Evolutionary conservation across 2,113 vertebrate species (phyloP).

Genomic region (Cyanoramphus novaezelandiae): DNA sequence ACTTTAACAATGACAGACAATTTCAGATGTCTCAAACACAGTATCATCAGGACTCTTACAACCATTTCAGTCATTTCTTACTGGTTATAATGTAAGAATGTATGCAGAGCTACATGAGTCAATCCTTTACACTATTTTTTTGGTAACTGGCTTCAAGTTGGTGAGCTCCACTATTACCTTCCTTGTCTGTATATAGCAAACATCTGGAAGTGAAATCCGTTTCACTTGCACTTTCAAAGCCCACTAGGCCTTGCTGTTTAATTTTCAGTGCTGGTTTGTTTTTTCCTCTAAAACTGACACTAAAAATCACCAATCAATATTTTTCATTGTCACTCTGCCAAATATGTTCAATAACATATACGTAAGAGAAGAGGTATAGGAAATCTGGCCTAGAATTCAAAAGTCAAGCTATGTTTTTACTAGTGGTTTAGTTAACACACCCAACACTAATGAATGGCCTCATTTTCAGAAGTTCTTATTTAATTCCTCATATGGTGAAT

Average conservation of each 20-base stretch:
- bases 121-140: not conserved
- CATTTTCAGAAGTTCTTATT: not conserved
- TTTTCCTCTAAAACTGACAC: not conserved
- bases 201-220: not conserved
- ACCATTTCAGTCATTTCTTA: not conserved
- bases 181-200: not conserved
- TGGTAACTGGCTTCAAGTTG: not conserved
- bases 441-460: not conserved
- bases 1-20: not conserved
- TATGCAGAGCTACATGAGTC: not conserved
- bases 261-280: not conserved
- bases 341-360: not conserved
- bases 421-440: not conserved
- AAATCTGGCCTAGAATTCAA: not conserved
- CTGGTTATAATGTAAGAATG: not conserved
- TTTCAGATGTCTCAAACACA: not conserved
- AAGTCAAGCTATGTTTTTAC: not conserved
- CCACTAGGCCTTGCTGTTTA: not conserved
- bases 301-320: not conserved
- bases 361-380: not conserved
- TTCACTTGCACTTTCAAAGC: too few species aligned
- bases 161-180: not conserved
- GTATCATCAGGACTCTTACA: not conserved
- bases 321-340: not conserved
- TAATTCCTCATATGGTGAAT: not conserved